Evolutionary conservation across 2,797 vertebrate species (phyloP), one percentile per base, ranked within the genome.

Genomic region (Sternarchorhynchus goeldii): DNA sequence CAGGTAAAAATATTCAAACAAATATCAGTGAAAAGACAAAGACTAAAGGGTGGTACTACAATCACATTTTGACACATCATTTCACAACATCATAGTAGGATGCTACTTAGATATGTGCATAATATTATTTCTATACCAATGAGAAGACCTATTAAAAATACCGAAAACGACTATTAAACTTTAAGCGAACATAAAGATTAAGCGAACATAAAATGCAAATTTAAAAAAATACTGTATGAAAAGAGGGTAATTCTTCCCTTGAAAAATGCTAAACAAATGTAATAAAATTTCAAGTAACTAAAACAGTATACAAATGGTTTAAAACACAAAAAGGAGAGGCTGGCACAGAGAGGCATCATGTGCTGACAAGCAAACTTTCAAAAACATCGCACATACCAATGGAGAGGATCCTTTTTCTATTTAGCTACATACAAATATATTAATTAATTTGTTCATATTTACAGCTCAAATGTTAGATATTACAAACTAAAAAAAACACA

Each of bases 391-490:
- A 32, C n/a, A 41, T 36, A 53, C 6, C 59, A 57, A 32, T 14
- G 18, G 20, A 45, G 29, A 67, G 34, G 73, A 77, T 5, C 16
- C 6, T 63, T 58, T 4, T 32, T 50, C 69, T 29, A 68, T 71
- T 66, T 69, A 53, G 34, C 21, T 64, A 17, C 57, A 31, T 82
- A 78, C 65, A 79, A 85, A 89, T 85, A 86, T 85, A 86, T 85
- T 86, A 84, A 70, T 79, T 32, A 32, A 58, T 58, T 17, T 85
- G 32, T 73, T 73, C 67, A 81, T 86, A 88, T 85, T 80, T 85
- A 88, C 83, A 86, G 17, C 32, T 74, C 64, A 67, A 72, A 75
- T 32, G 69, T 58, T 73, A 34, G 41, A 83, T 50, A 39, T 50
- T 20, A 50, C 66, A 78, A 20, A 29, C 57, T 39, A 58, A 39